Evolutionary conservation across 92 coral and sea anemone genomes (phyloP).

Genomic region (Heteractis magnifica): DNA sequence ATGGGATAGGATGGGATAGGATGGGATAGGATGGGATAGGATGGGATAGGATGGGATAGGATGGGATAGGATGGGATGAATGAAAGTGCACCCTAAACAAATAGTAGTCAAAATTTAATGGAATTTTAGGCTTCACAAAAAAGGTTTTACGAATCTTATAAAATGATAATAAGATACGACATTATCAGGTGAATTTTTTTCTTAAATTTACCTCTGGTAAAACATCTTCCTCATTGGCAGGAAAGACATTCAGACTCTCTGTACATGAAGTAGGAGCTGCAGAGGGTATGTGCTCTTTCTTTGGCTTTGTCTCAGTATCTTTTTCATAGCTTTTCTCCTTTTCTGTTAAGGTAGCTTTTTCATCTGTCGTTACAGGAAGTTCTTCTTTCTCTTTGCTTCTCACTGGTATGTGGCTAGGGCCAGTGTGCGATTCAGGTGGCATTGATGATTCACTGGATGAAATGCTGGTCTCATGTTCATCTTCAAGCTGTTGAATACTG

Average conservation of each 20-base stretch:
- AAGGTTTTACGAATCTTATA: too few species aligned
- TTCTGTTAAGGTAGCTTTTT: background rate
- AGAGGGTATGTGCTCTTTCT: background rate
- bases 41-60: background rate
- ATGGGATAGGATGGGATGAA: background rate
- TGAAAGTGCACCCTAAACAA: too few species aligned
- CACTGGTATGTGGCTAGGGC: constrained; percentile 14
- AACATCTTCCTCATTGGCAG: constrained; percentile 31
- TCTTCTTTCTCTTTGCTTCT: background rate
- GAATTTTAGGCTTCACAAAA: too few species aligned
- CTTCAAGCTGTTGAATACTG: constrained; percentile 44
- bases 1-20: background rate
- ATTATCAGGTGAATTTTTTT: too few species aligned
- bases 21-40: constrained; percentile 3
- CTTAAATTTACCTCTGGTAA: constrained; percentile 32
- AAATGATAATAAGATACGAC: too few species aligned
- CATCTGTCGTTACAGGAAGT: background rate
- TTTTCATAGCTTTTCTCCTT: background rate
- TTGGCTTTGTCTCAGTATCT: background rate
- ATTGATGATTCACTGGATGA: constrained; percentile 20
- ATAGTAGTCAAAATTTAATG: too few species aligned
- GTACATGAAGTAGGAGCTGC: background rate
- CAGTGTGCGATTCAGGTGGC: constrained; percentile 2
- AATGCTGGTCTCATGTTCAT: constrained; percentile 2
- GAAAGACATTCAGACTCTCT: constrained; percentile 13